phyloP scores from a whole-genome alignment of 2,113 vertebrate species.

The Trematomus loennbergii region DNA sequence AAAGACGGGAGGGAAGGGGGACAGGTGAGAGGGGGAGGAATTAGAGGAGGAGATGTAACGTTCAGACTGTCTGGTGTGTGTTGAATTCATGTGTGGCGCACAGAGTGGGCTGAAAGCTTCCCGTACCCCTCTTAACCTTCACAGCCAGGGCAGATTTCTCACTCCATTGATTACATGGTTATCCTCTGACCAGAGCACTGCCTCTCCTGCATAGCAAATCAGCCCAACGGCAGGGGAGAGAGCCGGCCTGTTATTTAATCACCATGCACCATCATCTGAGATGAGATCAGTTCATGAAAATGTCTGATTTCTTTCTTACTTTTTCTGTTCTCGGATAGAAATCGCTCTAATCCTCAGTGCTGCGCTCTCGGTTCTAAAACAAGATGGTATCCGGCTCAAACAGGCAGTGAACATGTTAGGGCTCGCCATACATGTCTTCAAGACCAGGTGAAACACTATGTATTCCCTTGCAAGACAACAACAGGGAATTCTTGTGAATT shows the following conservation, averaged over 20 bases:
- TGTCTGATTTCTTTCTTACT: constrained; percentile 38
- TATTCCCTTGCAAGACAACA: constrained; percentile 55
- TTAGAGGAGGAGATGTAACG: constrained; percentile 50
- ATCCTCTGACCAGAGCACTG: constrained; percentile 77
- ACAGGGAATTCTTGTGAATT: constrained; percentile 49
- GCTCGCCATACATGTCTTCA: constrained; percentile 39
- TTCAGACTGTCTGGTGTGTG: constrained; percentile 57
- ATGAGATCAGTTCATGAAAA: constrained; percentile 33
- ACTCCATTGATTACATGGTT: constrained; percentile 81
- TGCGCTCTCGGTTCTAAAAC: not conserved
- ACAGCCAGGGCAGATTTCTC: constrained; percentile 75
- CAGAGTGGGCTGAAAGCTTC: constrained; percentile 64
- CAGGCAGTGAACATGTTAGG: constrained; percentile 19
- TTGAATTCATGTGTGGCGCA: constrained; percentile 55
- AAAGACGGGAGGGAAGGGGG: constrained; percentile 42
- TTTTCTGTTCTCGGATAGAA: constrained; percentile 22
- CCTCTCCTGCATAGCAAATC: constrained; percentile 76
- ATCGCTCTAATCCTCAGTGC: constrained; percentile 23
- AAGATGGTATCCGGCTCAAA: constrained; percentile 25
- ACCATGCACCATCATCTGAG: constrained; percentile 59
- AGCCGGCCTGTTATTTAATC: constrained; percentile 74
- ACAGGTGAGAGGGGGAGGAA: constrained; percentile 64
- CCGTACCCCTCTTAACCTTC: constrained; percentile 79
- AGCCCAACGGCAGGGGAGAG: constrained; percentile 67
- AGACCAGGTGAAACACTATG: constrained; percentile 51